These are phyloP conservation scores for Gonatopus flavifemur DNA, from an alignment of 1,140 invertebrate genomes.

Conservation along the genomic window DNA sequence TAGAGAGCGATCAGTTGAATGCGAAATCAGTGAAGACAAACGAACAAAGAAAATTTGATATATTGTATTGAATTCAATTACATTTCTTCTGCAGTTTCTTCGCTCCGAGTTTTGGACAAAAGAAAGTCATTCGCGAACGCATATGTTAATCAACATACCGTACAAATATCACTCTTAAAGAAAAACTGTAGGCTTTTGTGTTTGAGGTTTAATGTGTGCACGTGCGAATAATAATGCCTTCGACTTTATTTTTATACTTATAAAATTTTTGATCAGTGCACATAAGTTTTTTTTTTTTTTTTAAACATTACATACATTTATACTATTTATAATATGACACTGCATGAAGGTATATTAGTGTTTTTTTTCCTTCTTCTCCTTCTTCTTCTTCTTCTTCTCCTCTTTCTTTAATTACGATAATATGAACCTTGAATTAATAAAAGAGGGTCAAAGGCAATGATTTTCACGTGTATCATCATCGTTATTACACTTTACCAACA, in stretches of 20 bases:
- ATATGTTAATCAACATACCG: constrained; percentile 20
- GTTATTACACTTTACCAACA: constrained; percentile 12
- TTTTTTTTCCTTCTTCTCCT: constrained; percentile 1
- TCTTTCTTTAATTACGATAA: no score
- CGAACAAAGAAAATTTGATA: constrained; percentile 6
- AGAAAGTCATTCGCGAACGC: constrained; percentile 3
- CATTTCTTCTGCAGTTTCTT: constrained; percentile 30
- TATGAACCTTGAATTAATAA: constrained; percentile 30
- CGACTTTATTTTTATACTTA: constrained; percentile 16
- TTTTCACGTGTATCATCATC: constrained; percentile 24
- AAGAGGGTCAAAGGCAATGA: constrained; percentile 40
- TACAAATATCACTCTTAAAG: constrained; percentile 22
- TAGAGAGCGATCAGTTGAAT: no score
- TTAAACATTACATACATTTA: constrained; percentile 31
- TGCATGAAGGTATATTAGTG: constrained; percentile 19
- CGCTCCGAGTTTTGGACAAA: constrained; percentile 11
- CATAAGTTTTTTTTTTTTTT: constrained; percentile 12
- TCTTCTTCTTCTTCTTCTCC: constrained; percentile 14
- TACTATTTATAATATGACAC: constrained; percentile 41
- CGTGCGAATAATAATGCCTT: constrained; percentile 27
- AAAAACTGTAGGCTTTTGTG: constrained; percentile 4
- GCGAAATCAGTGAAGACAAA: no score
- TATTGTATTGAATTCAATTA: constrained; percentile 6
- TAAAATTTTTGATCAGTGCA: constrained; percentile 6
- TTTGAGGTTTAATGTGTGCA: constrained; percentile 10